These are phyloP conservation scores for Eulimnadia texana DNA, from an alignment of 1,140 invertebrate species.

Conservation along the genomic window DNA sequence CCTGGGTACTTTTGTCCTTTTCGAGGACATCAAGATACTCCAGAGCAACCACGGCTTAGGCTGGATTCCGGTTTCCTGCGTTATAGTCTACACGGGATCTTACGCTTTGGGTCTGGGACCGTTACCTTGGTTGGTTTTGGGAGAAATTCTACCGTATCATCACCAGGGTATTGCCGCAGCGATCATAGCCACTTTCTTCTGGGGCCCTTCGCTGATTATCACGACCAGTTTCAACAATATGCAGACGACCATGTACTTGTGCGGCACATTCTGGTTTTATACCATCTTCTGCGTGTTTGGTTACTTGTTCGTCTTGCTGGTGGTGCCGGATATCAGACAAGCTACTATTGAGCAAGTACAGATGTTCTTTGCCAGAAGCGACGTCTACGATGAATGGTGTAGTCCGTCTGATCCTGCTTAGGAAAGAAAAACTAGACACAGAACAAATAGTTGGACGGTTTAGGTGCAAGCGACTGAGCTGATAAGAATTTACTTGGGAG, in stretches of 20 bases:
- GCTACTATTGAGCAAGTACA: slow-evolving; percentile 13
- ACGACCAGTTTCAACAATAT: slow-evolving; percentile 10
- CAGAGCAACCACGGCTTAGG: neutral
- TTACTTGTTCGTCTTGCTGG: slow-evolving; percentile 15
- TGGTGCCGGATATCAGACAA: slow-evolving; percentile 14
- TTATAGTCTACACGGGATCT: slow-evolving; percentile 15
- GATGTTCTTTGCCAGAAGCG: slow-evolving; percentile 12
- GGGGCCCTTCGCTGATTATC: slow-evolving; percentile 9
- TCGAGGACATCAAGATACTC: slow-evolving; percentile 13
- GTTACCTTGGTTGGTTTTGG: slow-evolving; percentile 13
- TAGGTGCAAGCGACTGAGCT: too few species aligned
- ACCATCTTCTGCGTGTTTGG: slow-evolving; percentile 17
- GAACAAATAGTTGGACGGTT: neutral
- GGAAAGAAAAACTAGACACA: slow-evolving; percentile 1
- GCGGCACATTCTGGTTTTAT: slow-evolving; percentile 17
- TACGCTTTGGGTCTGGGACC: slow-evolving; percentile 16
- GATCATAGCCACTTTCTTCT: slow-evolving; percentile 9
- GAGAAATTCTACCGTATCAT: slow-evolving; percentile 13
- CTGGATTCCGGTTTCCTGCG: slow-evolving; percentile 15
- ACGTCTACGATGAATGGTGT: neutral
- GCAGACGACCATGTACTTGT: slow-evolving; percentile 15
- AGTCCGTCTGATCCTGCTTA: neutral
- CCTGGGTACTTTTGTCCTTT: slow-evolving; percentile 13
- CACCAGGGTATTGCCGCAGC: slow-evolving; percentile 11
- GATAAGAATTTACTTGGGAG: too few species aligned